Conservation (phyloP, 2,113 vertebrate species). For the Pollimyrus isidori region DNA sequence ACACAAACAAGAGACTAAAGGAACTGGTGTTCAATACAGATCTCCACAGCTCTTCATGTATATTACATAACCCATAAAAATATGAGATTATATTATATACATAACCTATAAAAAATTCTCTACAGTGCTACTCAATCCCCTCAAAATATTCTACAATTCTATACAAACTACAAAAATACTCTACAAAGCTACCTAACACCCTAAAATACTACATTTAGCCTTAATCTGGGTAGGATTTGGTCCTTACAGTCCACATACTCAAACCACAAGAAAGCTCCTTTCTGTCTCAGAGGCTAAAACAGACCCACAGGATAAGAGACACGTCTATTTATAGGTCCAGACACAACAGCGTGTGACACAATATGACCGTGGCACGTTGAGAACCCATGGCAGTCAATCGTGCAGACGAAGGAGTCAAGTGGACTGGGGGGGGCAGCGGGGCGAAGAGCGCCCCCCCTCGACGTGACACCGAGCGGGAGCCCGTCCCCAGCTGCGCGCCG, state of each 20-base stretch:
- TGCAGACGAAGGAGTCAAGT: background rate
- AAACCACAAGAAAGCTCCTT: background rate
- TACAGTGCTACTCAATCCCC: background rate
- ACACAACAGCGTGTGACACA: background rate
- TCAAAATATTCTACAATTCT: background rate
- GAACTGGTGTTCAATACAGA: background rate
- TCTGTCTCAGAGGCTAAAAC: background rate
- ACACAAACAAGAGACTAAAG: background rate
- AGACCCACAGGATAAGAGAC: background rate
- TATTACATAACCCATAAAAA: background rate
- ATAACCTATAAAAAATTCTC: background rate
- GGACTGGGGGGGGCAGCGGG: background rate
- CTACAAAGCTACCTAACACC: background rate
- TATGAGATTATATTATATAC: background rate
- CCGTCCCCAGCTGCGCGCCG: constrained; percentile 2
- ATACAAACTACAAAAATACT: background rate
- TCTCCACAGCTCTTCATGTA: background rate
- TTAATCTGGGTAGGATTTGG: background rate
- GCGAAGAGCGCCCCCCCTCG: background rate
- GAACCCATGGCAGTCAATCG: background rate
- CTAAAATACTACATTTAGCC: background rate
- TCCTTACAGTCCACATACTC: background rate
- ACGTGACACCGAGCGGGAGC: background rate
- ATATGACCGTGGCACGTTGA: background rate
- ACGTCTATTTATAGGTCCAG: background rate